These are phyloP conservation scores for Ibidorhyncha struthersii DNA, from an alignment of 2,113 vertebrate genomes.

Conservation along the genomic window DNA sequence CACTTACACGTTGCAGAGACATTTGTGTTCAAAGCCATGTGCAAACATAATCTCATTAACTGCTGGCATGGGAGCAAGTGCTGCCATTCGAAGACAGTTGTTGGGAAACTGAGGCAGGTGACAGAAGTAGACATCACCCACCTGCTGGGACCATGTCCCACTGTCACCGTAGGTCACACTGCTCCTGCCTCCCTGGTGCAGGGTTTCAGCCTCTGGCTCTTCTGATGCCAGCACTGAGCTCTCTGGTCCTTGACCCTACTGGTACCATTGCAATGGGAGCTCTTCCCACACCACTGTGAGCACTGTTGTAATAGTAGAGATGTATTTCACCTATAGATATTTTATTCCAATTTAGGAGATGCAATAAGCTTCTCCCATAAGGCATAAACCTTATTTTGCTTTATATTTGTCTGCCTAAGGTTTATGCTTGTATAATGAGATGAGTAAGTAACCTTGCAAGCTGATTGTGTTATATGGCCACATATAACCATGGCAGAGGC, in stretches of 20 bases:
- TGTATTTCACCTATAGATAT: neutral
- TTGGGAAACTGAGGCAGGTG: constrained; percentile 32
- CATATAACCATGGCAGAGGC: neutral
- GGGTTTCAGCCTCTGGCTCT: neutral
- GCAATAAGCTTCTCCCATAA: neutral
- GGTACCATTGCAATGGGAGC: neutral
- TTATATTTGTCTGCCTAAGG: constrained; percentile 21
- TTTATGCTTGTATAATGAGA: constrained; percentile 46
- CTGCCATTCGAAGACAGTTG: neutral
- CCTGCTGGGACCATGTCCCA: accelerated
- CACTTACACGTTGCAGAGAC: neutral
- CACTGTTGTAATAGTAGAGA: neutral
- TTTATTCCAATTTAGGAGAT: neutral
- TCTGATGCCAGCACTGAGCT: neutral
- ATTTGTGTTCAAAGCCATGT: neutral
- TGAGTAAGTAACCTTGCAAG: constrained; percentile 57
- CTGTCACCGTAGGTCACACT: neutral
- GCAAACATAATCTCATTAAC: neutral
- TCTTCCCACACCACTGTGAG: neutral
- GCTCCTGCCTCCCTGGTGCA: neutral
- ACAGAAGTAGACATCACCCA: neutral
- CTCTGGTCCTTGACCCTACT: neutral
- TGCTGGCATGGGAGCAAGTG: neutral
- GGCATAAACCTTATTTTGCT: constrained; percentile 35
- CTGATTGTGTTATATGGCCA: constrained; percentile 32